Evolutionary conservation across 2,888 invertebrate genomes (phyloP).

Genomic region (Germaria angustata): DNA sequence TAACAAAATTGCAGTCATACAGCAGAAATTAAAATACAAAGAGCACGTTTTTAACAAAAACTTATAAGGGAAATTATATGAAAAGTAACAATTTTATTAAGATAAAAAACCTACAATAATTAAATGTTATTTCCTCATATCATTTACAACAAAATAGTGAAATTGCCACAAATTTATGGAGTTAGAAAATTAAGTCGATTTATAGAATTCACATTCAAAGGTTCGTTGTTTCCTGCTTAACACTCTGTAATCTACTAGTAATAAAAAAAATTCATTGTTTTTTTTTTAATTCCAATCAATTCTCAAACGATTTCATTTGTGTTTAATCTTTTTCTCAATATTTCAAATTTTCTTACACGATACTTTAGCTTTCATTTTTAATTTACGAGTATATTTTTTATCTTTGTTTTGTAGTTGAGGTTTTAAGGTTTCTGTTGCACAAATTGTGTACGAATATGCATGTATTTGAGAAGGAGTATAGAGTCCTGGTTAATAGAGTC

Average conservation of each 20-base stretch:
- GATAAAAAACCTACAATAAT: not conserved
- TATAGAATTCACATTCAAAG: not conserved
- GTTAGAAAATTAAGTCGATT: not conserved
- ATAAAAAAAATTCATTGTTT: not conserved
- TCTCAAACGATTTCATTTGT: not conserved
- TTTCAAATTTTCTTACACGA: not conserved
- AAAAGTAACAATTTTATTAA: not conserved
- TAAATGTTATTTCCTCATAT: not conserved
- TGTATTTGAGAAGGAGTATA: too few species aligned
- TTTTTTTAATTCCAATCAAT: not conserved
- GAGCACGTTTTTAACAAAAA: not conserved
- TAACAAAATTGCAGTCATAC: not conserved
- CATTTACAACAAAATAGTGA: not conserved
- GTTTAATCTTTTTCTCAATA: not conserved
- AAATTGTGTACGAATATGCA: not conserved
- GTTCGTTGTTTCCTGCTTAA: not conserved
- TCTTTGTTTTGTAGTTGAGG: constrained; percentile 49
- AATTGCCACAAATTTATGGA: not conserved
- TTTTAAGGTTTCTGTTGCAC: constrained; percentile 57
- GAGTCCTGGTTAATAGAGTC: constrained; percentile 18
- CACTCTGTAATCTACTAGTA: too few species aligned
- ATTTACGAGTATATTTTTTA: constrained; percentile 44
- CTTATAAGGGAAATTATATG: not conserved
- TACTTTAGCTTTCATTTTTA: constrained; percentile 6
- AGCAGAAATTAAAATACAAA: not conserved